Conservation (phyloP, 2,113 vertebrate genomes). For the Pantherophis guttatus region DNA sequence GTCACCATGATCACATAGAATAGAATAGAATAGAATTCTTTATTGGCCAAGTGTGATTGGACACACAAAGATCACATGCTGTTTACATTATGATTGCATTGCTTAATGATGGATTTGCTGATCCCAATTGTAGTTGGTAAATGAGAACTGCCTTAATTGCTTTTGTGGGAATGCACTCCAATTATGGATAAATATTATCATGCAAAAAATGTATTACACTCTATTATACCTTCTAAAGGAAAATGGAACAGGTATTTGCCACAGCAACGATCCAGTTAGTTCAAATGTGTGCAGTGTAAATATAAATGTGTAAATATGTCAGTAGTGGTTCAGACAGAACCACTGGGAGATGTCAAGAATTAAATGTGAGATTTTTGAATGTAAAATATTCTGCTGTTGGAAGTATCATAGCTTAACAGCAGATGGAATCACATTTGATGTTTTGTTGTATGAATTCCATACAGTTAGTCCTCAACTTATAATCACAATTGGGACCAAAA, state of each 20-base stretch:
- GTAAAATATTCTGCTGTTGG: neutral
- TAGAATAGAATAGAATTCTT: no score
- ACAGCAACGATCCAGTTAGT: neutral
- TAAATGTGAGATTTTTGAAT: neutral
- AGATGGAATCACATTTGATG: neutral
- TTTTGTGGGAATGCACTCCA: neutral
- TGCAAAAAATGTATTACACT: neutral
- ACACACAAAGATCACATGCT: neutral
- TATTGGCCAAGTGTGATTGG: no score
- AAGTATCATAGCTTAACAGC: neutral
- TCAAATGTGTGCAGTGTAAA: neutral
- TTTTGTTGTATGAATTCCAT: neutral
- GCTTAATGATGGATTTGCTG: neutral
- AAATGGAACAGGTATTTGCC: neutral
- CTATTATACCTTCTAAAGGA: neutral
- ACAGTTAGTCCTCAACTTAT: no score
- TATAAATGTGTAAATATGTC: neutral
- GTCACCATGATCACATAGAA: neutral
- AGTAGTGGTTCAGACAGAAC: neutral
- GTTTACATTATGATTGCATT: neutral
- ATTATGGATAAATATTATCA: neutral
- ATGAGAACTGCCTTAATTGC: neutral
- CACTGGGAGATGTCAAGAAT: neutral
- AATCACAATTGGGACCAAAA: no score
- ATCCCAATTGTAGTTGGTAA: neutral